A percentile compares a stretch with the other conserved stretches of the same genome.
phyloP scores from a whole-genome alignment of 2,888 invertebrate genomes.

The Zaprionus lineosus region DNA sequence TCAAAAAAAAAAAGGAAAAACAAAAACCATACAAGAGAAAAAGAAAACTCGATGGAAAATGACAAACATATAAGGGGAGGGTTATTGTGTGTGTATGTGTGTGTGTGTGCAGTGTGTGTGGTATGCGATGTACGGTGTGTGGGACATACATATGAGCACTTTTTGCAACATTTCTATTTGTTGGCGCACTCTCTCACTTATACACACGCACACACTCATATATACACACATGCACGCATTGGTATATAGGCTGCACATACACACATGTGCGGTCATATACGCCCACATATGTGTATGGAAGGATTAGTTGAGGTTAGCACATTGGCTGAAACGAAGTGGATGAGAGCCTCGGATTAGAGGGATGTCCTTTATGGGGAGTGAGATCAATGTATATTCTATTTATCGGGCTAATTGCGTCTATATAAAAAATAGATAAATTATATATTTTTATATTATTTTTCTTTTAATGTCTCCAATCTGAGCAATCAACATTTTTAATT shows the following conservation, averaged over 20 bases:
- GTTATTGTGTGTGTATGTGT: conserved; percentile 46
- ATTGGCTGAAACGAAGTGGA: conserved; percentile 36
- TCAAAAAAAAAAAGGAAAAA: conserved; percentile 39
- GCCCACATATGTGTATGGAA: conserved; percentile 62
- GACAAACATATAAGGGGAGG: conserved; percentile 53
- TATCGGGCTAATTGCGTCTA: too few species aligned
- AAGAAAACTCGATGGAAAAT: conserved; percentile 51
- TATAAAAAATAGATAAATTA: too few species aligned
- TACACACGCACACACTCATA: conserved; percentile 33
- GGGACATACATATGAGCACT: conserved; percentile 71
- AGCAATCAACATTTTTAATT: too few species aligned
- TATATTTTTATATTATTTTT: too few species aligned
- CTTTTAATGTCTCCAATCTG: too few species aligned
- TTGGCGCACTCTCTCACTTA: conserved; percentile 46
- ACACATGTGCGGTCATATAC: conserved; percentile 48
- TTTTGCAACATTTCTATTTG: conserved; percentile 79
- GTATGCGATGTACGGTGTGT: too few species aligned
- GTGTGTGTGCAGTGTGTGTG: conserved; percentile 38
- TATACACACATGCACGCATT: conserved; percentile 27
- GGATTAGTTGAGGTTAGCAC: conserved; percentile 50
- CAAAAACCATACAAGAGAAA: conserved; percentile 39
- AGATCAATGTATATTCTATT: background rate
- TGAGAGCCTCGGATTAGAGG: conserved; percentile 24
- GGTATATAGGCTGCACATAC: conserved; percentile 35
- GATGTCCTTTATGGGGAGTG: background rate